Evolutionary conservation across 2,797 vertebrate species (phyloP).

Genomic region (Syndactyla subalaris): DNA sequence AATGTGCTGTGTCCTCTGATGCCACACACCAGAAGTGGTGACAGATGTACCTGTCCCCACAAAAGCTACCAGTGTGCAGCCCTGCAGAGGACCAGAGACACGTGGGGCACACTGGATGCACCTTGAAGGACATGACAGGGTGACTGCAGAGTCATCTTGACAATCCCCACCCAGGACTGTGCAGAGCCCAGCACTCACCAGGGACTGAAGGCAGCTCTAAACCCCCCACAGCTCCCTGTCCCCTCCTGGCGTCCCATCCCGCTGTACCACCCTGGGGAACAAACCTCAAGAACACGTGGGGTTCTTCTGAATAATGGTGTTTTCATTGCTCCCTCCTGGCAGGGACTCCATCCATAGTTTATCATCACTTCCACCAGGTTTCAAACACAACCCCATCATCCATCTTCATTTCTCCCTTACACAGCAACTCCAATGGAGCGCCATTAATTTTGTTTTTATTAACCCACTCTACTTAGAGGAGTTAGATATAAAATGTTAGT

Average conservation of each 20-base stretch:
- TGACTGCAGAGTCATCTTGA: neutral
- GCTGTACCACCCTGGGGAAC: neutral
- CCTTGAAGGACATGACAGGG: neutral
- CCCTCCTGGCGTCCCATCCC: neutral
- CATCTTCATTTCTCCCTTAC: constrained; percentile 71
- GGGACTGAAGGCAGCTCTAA: constrained; percentile 18
- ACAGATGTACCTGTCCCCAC: neutral
- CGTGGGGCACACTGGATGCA: rapidly evolving
- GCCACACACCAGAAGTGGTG: rapidly evolving
- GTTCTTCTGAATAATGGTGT: constrained; percentile 40
- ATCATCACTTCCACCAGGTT: constrained; percentile 63
- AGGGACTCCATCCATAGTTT: constrained; percentile 42
- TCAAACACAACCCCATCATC: constrained; percentile 54
- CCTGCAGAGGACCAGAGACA: rapidly evolving
- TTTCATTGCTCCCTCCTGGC: constrained; percentile 31
- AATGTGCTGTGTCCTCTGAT: neutral
- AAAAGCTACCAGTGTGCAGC: neutral
- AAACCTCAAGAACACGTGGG: neutral
- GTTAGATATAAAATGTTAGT: constrained; percentile 18
- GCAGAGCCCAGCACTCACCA: neutral
- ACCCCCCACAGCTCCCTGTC: neutral
- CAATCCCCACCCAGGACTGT: neutral
- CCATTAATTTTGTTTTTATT: constrained; percentile 67
- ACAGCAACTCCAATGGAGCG: constrained; percentile 39
- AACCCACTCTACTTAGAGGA: constrained; percentile 36